phyloP scores from a whole-genome alignment of 2,113 vertebrate genomes.

The Rhea americana region DNA sequence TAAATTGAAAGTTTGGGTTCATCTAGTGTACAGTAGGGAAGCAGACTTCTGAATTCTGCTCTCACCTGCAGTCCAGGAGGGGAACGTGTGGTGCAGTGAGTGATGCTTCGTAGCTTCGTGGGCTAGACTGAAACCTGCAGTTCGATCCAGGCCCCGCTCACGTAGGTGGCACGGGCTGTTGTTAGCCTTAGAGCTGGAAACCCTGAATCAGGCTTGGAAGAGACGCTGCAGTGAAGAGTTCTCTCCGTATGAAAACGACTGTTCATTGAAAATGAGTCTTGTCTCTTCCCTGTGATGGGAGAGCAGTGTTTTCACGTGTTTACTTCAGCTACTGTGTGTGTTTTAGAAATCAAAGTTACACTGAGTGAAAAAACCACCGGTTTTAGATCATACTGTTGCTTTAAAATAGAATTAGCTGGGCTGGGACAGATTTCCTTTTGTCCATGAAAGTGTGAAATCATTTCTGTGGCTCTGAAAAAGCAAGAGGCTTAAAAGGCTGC shows the following conservation, averaged over 20 bases:
- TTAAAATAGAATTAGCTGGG: background rate
- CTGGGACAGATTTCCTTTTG: constrained; percentile 22
- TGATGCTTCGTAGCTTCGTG: background rate
- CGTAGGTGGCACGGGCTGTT: background rate
- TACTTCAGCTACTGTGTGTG: background rate
- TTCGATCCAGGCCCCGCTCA: background rate
- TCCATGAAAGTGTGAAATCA: constrained; percentile 34
- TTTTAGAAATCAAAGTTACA: background rate
- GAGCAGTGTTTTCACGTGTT: rapidly evolving
- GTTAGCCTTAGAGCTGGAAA: background rate
- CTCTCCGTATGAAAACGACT: background rate
- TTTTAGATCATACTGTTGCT: background rate
- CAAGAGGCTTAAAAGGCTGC: background rate
- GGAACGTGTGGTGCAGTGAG: background rate
- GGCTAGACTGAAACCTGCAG: background rate
- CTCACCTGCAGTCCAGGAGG: background rate
- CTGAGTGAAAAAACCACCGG: rapidly evolving
- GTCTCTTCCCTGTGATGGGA: background rate
- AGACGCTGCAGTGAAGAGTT: background rate
- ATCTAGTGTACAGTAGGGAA: background rate
- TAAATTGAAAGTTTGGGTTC: rapidly evolving
- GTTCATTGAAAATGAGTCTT: background rate
- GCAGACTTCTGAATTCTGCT: background rate
- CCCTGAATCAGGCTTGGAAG: background rate
- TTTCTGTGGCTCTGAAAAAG: constrained; percentile 13